Evolutionary conservation across 1,140 invertebrate species (phyloP).

Genomic region (Drosophila saltans): DNA sequence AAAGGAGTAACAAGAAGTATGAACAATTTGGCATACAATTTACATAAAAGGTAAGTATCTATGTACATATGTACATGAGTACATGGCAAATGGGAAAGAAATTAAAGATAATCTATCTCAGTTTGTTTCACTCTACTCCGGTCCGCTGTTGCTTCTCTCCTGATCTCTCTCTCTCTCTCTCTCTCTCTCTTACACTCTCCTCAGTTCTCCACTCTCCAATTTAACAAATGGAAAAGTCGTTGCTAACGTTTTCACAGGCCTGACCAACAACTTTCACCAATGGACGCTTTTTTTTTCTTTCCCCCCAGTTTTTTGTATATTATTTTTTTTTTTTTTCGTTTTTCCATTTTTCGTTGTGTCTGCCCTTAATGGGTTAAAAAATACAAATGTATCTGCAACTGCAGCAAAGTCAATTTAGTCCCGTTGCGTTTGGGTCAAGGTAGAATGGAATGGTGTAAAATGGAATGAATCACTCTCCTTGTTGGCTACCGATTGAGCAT

Average conservation of each 20-base stretch:
- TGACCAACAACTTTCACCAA: slow-evolving; percentile 53
- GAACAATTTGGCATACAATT: slow-evolving; percentile 46
- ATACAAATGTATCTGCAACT: slow-evolving; percentile 41
- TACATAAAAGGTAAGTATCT: slow-evolving; percentile 29
- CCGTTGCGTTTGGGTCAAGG: slow-evolving; percentile 17
- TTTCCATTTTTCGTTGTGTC: not conserved
- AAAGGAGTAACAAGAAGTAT: slow-evolving; percentile 11
- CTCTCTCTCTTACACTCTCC: not conserved
- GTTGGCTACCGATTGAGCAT: slow-evolving; percentile 22
- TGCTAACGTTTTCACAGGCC: slow-evolving; percentile 42
- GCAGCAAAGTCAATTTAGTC: slow-evolving; percentile 14
- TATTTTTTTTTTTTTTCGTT: not conserved
- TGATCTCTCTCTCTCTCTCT: slow-evolving; percentile 8
- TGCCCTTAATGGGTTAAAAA: slow-evolving; percentile 45
- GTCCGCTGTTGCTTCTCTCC: slow-evolving; percentile 7
- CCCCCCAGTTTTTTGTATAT: slow-evolving; percentile 24
- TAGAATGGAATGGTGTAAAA: slow-evolving; percentile 2
- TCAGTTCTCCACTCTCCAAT: slow-evolving; percentile 25
- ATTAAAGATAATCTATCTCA: slow-evolving; percentile 40
- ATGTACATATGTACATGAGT: too few species aligned
- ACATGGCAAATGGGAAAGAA: slow-evolving; percentile 38
- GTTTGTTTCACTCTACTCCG: not conserved
- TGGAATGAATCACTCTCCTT: slow-evolving; percentile 31
- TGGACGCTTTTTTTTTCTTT: slow-evolving; percentile 1
- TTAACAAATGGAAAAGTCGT: slow-evolving; percentile 15